Evolutionary conservation across 2,797 vertebrate species (phyloP), one percentile per base, ranked within the genome.

Genomic region (Sebastes oblongus): DNA sequence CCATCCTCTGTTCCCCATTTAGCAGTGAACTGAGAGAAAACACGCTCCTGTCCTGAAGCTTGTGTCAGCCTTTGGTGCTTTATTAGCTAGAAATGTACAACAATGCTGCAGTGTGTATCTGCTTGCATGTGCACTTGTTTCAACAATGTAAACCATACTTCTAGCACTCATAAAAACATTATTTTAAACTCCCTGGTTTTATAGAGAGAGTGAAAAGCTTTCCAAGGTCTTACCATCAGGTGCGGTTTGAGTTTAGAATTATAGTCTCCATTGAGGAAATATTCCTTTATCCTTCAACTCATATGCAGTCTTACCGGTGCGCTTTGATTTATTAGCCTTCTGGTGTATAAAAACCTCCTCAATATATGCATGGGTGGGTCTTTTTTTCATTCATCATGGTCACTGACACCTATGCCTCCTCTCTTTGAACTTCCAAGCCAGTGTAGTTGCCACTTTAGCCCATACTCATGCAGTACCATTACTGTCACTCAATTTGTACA

Each of bases 311-410:
- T 58, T n/a, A 27, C 25, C 39, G n/a, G n/a, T n/a, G 20, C n/a
- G 16, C 58, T 72, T 77, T 64, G 75, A 73, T 60, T 71, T 59
- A 80, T 76, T 65, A 46, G 18, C 30, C 59, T 60, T 67, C 58
- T 34, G 30, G 8, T 65, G 60, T 66, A 55, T 46, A 5, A 78
- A 82, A 76, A 20, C 22, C 22, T 29, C 5, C 25, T 62, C 16
- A 8, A 55, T 59, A 20, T 22, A 65, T 77, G 24, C 8, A 22
- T 60, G 66, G 3, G 34, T 34, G 42, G 32, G 30, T 59, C 46
- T 65, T 54, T 30, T 78, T 2, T 24, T 29, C 8, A 32, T 64
- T 46, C 8, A 46, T 83, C 69, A n/a, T 4, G 1, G 32, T n/a
- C 46, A 8, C 27, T 58, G 34, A 54, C 34, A 54, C 14, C 36